Percentiles rank a stretch among this genome's conserved stretches.
Evolutionary conservation across 2,888 invertebrate genomes (phyloP).

Genomic region (Leptinotarsa haldemani): DNA sequence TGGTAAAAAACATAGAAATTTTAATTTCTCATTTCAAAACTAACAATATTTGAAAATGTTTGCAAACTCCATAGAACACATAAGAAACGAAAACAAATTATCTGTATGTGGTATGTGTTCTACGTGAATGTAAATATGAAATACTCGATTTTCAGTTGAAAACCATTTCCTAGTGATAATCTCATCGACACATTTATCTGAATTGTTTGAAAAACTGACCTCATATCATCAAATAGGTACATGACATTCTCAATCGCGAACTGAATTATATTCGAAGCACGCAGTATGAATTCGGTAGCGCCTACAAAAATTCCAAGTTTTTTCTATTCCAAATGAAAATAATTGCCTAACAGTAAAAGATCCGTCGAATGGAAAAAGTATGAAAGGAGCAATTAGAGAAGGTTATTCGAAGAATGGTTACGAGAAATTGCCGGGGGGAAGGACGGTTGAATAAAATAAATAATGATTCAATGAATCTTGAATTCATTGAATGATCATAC

Average conservation of each 20-base stretch:
- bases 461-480: slow-evolving; percentile 36
- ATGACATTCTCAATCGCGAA: slow-evolving; percentile 24
- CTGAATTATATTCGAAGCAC: slow-evolving; percentile 8
- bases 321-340: slow-evolving; percentile 38
- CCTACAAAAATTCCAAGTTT: slow-evolving; percentile 37
- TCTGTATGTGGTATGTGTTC: too few species aligned
- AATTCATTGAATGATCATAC: slow-evolving; percentile 32
- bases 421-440: slow-evolving; percentile 36
- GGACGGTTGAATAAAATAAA: slow-evolving; percentile 40
- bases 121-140: background rate
- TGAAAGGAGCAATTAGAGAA: slow-evolving; percentile 26
- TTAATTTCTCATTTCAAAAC: too few species aligned
- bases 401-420: slow-evolving; percentile 33
- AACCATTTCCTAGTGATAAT: slow-evolving; percentile 22
- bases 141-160: slow-evolving; percentile 12
- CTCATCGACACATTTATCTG: slow-evolving; percentile 24
- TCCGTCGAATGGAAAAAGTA: slow-evolving; percentile 5
- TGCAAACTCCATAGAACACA: background rate
- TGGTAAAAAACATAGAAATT: too few species aligned
- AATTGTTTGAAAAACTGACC: slow-evolving; percentile 35
- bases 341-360: slow-evolving; percentile 44
- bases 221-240: slow-evolving; percentile 35
- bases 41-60: too few species aligned
- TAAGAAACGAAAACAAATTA: background rate
- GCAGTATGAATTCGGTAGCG: slow-evolving; percentile 38